Base-by-base conservation (phyloP, 2,113 vertebrate genomes). In the Caranx melampygus region DNA sequence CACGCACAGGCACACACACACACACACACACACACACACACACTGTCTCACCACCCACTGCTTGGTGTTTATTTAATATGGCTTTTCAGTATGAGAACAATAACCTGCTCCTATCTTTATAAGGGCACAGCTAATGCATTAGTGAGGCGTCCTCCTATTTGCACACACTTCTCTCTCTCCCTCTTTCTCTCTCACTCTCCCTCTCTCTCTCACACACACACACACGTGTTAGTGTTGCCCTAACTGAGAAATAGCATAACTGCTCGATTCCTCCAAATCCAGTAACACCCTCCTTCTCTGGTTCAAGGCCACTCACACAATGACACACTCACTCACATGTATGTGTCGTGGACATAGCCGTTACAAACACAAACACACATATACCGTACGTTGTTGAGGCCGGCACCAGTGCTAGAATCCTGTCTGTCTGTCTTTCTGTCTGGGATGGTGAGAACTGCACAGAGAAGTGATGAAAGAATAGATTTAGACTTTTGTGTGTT, bases 41-140 rank as follows among this genome's bases (percentile, higher is more conserved):
- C 42, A 71, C 60, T 31, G 71, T 55, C 73, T 74, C 62, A 81
- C 83, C 84, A 89, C 81, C 79, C 89, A 89, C 79, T 60, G 58
- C 76, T 81, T 34, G 65, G 64, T 91, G 86, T 93, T 93, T 92
- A 83, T 93, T 88, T 92, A 91, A 92, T 89, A 87, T 91, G 84
- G 82, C 81, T 85, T 83, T 91, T 91, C 78, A 88, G 70, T 82
- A 69, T 77, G 83, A 88, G 89, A 85, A 88, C 90, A 90, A 89
- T 89, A 87, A 88, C 88, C 82, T 72, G 57, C 78, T 81, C 79
- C 69, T 68, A 59, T 86, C 91, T 93, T 93, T 92, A 92, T 90
- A 93, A 91, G 88, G 89, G 66, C 83, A 90, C 64, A 81, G 81
- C 58, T 73, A 84, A 80, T 82, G 75, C 78, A 85, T 67, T 45